These are phyloP conservation scores for Nothocercus julius DNA, from an alignment of 2,113 vertebrate species.

Conservation along the genomic window DNA sequence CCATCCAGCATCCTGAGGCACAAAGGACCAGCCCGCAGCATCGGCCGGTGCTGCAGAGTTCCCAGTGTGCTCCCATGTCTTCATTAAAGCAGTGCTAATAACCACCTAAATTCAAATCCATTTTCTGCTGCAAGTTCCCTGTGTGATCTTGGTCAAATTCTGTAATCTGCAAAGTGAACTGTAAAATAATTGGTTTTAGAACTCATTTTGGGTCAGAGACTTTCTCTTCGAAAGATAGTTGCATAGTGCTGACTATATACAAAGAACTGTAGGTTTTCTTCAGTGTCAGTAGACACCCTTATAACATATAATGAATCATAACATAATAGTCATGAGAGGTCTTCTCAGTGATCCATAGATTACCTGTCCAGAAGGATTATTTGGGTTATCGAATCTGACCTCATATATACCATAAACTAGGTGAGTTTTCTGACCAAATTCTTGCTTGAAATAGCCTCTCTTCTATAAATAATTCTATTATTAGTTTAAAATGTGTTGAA, in stretches of 20 bases:
- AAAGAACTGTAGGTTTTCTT: background rate
- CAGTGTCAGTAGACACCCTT: background rate
- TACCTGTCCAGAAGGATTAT: background rate
- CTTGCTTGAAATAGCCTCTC: background rate
- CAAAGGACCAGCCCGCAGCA: background rate
- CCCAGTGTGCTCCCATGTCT: background rate
- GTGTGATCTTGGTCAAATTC: background rate
- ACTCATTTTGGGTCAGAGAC: background rate
- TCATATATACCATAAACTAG: background rate
- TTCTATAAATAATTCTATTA: conserved; percentile 23
- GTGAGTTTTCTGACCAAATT: background rate
- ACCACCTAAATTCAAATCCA: background rate
- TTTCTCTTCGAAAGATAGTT: background rate
- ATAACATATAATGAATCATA: background rate
- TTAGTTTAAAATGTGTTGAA: background rate
- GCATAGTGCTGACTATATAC: background rate
- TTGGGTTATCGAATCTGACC: background rate
- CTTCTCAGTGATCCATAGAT: background rate
- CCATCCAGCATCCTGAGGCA: background rate
- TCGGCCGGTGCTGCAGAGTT: accelerated
- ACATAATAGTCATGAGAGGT: background rate
- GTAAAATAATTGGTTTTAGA: background rate
- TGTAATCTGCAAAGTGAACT: background rate
- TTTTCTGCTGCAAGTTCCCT: background rate
- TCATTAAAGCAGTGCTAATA: background rate